These are phyloP conservation scores for Plagiodera versicolora DNA, from an alignment of 2,888 invertebrate species.

Conservation along the genomic window DNA sequence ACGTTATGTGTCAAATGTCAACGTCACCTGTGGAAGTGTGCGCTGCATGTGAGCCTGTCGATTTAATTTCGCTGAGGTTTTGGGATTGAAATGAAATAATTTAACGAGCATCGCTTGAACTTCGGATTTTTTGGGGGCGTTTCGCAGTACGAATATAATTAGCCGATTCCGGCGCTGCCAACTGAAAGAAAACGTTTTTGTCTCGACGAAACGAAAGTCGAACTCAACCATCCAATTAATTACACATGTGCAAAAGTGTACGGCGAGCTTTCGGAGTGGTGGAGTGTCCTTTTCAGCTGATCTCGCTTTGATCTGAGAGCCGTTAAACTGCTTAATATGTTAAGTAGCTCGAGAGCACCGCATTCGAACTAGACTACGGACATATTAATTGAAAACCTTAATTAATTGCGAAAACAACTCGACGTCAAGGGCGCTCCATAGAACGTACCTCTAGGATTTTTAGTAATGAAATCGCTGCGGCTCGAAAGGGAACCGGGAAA, in stretches of 20 bases:
- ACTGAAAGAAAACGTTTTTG: slow-evolving; percentile 30
- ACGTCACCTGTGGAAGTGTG: too few species aligned
- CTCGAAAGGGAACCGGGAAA: neutral
- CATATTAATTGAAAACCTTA: slow-evolving; percentile 40
- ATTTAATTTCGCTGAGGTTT: too few species aligned
- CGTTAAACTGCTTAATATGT: slow-evolving; percentile 41
- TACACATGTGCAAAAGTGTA: slow-evolving; percentile 26
- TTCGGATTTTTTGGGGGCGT: neutral
- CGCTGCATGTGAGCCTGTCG: too few species aligned
- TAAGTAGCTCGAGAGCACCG: slow-evolving; percentile 38
- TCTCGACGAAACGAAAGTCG: slow-evolving; percentile 27
- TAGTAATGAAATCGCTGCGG: neutral
- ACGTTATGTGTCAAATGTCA: too few species aligned
- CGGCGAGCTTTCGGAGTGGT: slow-evolving; percentile 16
- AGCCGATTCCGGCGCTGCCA: slow-evolving; percentile 24
- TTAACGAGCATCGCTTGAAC: neutral
- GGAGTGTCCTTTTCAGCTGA: slow-evolving; percentile 36
- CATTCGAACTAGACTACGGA: slow-evolving; percentile 33
- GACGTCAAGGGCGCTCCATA: slow-evolving; percentile 28
- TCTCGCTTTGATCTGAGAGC: slow-evolving; percentile 32
- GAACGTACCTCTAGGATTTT: neutral
- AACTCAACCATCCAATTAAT: slow-evolving; percentile 30
- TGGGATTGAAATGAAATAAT: too few species aligned
- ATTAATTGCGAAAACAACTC: slow-evolving; percentile 41
- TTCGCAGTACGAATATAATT: neutral